These are phyloP conservation scores for Plectus sambesii DNA, from an alignment of 1,140 invertebrate species.

Conservation along the genomic window DNA sequence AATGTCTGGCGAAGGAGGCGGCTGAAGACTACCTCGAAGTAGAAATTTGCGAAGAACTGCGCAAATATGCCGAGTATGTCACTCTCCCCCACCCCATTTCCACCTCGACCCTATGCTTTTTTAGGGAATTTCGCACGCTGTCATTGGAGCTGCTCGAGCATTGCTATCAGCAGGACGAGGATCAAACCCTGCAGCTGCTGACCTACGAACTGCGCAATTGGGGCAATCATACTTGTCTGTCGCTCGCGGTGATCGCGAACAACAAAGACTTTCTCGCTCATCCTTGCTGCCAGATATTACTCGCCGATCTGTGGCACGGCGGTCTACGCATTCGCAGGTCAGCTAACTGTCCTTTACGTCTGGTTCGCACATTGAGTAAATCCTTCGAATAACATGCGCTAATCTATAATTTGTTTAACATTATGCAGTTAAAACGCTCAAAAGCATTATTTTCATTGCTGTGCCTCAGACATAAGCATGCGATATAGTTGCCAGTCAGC, in stretches of 20 bases:
- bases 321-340: conserved; percentile 67
- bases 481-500: too few species aligned
- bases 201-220: conserved; percentile 94
- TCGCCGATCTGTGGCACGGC: conserved; percentile 94
- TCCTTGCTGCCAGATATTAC: conserved; percentile 83
- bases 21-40: conserved; percentile 83
- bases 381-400: too few species aligned
- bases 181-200: conserved; percentile 78
- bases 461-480: conserved; percentile 66
- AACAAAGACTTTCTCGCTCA: conserved; percentile 78
- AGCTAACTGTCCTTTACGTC: conserved; percentile 17
- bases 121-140: conserved; percentile 51
- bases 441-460: conserved; percentile 70
- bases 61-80: conserved; percentile 47
- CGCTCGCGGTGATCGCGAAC: conserved; percentile 78
- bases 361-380: conserved; percentile 5
- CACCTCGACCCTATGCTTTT: conserved; percentile 16
- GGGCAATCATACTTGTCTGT: conserved; percentile 87
- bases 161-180: conserved; percentile 84
- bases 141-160: conserved; percentile 78
- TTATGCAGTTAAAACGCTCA: conserved; percentile 50
- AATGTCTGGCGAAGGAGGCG: conserved; percentile 86
- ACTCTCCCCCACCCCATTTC: neutral
- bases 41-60: conserved; percentile 73
- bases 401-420: too few species aligned